A percentile compares a stretch with the other conserved stretches of the same genome.
Evolutionary conservation across 2,888 invertebrate genomes (phyloP).

Genomic region (Linnaemya vulpina): DNA sequence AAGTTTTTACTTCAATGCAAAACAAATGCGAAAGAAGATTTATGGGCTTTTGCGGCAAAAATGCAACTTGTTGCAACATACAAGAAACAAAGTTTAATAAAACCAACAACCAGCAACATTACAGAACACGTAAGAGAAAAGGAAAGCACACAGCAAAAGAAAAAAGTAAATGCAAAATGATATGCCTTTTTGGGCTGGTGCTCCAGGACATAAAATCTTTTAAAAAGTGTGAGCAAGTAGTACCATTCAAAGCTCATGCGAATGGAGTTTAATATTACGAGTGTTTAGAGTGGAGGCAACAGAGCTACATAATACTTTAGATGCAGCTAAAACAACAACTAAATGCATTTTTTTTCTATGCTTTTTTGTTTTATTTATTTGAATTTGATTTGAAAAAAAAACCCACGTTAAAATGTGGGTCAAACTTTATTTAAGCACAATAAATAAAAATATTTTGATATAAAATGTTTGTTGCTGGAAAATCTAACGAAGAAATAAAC

Average conservation of each 20-base stretch:
- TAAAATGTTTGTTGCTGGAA: conserved; percentile 54
- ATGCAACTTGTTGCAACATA: conserved; percentile 66
- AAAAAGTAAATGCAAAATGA: conserved; percentile 7
- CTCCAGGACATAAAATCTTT: conserved; percentile 61
- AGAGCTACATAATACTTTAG: conserved; percentile 26
- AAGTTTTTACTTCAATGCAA: conserved; percentile 54
- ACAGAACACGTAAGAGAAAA: conserved; percentile 38
- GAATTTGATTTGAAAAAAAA: conserved; percentile 31
- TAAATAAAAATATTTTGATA: conserved; percentile 56
- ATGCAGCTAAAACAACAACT: conserved; percentile 18
- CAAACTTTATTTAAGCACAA: conserved; percentile 58
- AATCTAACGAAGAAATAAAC: conserved; percentile 41
- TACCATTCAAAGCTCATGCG: not conserved
- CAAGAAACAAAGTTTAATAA: conserved; percentile 5
- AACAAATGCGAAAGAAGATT: conserved; percentile 61
- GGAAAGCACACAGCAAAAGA: conserved; percentile 12
- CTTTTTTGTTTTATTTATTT: conserved; percentile 19
- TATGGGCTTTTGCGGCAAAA: conserved; percentile 51
- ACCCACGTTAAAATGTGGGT: conserved; percentile 66
- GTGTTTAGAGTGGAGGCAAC: not conserved
- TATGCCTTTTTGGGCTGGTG: conserved; percentile 46
- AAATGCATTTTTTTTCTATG: conserved; percentile 17
- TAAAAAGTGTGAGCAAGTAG: conserved; percentile 5
- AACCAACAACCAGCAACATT: conserved; percentile 35
- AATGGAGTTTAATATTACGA: conserved; percentile 16